A percentile compares a stretch with the other conserved stretches of the same genome.
phyloP scores from a whole-genome alignment of 2,888 invertebrate species.

The Lithophane leautieri region DNA sequence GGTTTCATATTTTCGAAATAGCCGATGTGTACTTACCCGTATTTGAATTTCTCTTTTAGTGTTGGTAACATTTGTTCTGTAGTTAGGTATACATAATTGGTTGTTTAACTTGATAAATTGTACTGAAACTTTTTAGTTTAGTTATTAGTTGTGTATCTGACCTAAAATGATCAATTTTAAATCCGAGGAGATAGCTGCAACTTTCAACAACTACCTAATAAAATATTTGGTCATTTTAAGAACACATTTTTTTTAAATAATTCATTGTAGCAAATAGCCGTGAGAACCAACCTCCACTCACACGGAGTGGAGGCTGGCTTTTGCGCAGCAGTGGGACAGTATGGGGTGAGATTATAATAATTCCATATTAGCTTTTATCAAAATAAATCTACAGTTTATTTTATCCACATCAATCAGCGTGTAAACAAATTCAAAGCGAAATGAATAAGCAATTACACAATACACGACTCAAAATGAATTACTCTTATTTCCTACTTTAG shows the following conservation, averaged over 20 bases:
- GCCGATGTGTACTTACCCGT: constrained; percentile 21
- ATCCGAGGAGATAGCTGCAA: not conserved
- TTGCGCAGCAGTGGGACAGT: too few species aligned
- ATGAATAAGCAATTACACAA: constrained; percentile 28
- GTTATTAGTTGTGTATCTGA: not conserved
- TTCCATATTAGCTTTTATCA: too few species aligned
- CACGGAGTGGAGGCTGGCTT: too few species aligned
- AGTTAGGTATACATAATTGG: constrained; percentile 1
- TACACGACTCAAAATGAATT: not conserved
- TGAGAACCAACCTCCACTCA: too few species aligned
- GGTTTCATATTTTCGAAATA: constrained; percentile 38
- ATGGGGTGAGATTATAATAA: too few species aligned
- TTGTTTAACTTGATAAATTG: not conserved
- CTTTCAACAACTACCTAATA: not conserved
- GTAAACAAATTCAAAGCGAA: not conserved
- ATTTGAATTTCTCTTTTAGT: constrained; percentile 32
- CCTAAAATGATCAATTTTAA: not conserved
- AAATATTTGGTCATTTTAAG: not conserved
- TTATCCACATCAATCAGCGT: too few species aligned
- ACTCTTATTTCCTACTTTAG: constrained; percentile 10
- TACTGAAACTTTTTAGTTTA: not conserved
- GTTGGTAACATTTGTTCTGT: not conserved
- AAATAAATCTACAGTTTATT: too few species aligned
- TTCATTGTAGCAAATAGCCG: too few species aligned
- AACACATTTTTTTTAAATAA: too few species aligned